A percentile compares a stretch with the other conserved stretches of the same genome.
phyloP scores from a whole-genome alignment of 2,113 vertebrate genomes.

The human region GRCh38 chr1:118882001-118882500 shows the following conservation, averaged over 20 bases:
- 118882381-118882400: not conserved
- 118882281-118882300: not conserved
- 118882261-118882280: not conserved
- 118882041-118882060: not conserved
- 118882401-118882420: not conserved
- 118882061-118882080: not conserved
- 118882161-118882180: not conserved
- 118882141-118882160: accelerated
- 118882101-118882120: not conserved
- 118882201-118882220: not conserved
- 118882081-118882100: not conserved
- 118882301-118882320: not conserved
- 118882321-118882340: not conserved
- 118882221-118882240: not conserved
- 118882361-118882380: not conserved
- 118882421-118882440: not conserved
- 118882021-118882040: not conserved
- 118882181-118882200: not conserved
- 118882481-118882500: not conserved
- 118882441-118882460: not conserved
- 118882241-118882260: not conserved
- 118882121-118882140: not conserved
- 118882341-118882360: not conserved
- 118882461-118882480: not conserved
- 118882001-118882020: not conserved